phyloP scores from a whole-genome alignment of 2,797 vertebrate species.

The Pipistrellus pipistrellus region DNA sequence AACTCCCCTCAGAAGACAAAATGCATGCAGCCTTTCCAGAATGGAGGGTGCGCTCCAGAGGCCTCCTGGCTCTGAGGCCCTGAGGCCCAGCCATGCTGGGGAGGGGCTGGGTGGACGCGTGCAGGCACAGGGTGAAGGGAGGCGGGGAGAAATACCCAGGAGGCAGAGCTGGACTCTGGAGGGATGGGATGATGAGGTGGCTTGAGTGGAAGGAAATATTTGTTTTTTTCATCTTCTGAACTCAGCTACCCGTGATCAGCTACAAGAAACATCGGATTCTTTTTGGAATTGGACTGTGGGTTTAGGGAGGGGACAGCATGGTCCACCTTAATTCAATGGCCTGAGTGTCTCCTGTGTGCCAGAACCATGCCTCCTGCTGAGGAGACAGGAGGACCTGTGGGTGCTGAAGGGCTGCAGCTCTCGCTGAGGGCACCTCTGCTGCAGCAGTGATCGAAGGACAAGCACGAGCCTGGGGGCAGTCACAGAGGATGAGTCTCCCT shows the following conservation, averaged over 20 bases:
- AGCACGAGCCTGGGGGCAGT: background rate
- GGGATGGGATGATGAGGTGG: background rate
- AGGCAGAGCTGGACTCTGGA: background rate
- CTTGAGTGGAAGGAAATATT: background rate
- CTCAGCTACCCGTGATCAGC: background rate
- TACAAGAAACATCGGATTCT: background rate
- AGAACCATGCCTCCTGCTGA: background rate
- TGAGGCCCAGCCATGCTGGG: background rate
- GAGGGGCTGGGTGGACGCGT: accelerated
- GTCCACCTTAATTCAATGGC: background rate
- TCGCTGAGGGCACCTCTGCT: background rate
- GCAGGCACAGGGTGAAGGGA: background rate
- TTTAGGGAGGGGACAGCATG: background rate
- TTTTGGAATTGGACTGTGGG: background rate
- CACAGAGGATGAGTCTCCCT: background rate
- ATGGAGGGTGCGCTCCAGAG: background rate
- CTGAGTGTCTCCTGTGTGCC: accelerated
- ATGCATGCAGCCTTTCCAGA: background rate
- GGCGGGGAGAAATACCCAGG: background rate
- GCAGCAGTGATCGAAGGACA: accelerated
- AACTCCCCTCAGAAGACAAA: background rate
- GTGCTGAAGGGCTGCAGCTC: background rate
- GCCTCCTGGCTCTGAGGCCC: background rate
- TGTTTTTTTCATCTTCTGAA: background rate
- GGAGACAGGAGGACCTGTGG: background rate